phyloP scores from a whole-genome alignment of 1,140 invertebrate genomes.

The Drosophila hydei region DNA sequence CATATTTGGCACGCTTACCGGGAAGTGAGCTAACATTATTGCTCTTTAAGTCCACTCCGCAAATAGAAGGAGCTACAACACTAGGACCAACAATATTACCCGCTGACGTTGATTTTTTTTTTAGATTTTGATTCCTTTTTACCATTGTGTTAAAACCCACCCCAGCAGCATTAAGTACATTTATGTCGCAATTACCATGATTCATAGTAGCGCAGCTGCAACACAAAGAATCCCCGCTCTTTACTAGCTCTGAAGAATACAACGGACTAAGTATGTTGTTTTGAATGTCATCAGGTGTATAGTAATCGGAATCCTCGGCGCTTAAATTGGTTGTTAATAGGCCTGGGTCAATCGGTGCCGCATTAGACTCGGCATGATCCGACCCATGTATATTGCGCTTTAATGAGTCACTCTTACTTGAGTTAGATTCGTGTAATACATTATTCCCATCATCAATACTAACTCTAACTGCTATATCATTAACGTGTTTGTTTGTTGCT shows the following conservation, averaged over 20 bases:
- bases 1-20: constrained; percentile 41
- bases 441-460: constrained; percentile 11
- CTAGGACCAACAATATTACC: constrained; percentile 74
- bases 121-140: constrained; percentile 64
- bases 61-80: constrained; percentile 6
- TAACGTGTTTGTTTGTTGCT: background rate
- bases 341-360: constrained; percentile 25
- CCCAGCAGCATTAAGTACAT: constrained; percentile 24
- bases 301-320: constrained; percentile 89
- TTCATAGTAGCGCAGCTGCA: constrained; percentile 17
- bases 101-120: constrained; percentile 81
- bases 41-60: constrained; percentile 52
- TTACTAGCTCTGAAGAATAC: constrained; percentile 75
- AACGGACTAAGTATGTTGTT: constrained; percentile 86
- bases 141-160: constrained; percentile 59
- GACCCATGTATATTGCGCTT: constrained; percentile 46
- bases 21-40: constrained; percentile 78
- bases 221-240: constrained; percentile 64
- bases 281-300: constrained; percentile 88
- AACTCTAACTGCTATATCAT: background rate
- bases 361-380: constrained; percentile 28
- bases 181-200: constrained; percentile 11
- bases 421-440: constrained; percentile 27
- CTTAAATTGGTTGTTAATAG: constrained; percentile 30
- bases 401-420: constrained; percentile 37